Conservation (phyloP, 1,140 invertebrate genomes). For the Aporrectodea caliginosa region DNA sequence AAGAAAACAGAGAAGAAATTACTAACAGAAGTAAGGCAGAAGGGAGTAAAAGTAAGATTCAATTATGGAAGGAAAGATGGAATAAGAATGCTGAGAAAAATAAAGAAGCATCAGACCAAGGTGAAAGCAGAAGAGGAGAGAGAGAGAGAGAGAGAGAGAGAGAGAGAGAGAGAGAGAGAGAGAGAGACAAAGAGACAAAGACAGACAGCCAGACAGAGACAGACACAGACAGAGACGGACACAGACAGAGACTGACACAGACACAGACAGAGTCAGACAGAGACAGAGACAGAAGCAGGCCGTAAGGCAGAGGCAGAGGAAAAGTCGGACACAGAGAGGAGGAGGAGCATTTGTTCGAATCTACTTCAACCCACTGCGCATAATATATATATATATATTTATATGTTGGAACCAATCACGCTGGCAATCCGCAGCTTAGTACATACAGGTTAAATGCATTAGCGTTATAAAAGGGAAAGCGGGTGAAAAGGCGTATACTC, state of each 20-base stretch:
- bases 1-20: background rate
- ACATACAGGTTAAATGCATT: no score
- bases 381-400: no score
- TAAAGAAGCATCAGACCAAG: background rate
- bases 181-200: background rate
- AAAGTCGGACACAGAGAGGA: background rate
- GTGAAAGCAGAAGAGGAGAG: background rate
- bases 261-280: background rate
- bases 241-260: background rate
- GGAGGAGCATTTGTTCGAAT: no score
- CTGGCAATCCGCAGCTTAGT: no score
- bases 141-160: background rate
- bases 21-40: background rate
- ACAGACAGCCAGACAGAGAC: background rate
- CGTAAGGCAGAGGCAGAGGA: background rate
- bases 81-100: background rate
- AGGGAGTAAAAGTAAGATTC: background rate
- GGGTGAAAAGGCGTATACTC: no score
- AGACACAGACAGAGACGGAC: no score
- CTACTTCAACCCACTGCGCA: no score
- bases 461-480: no score
- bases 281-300: no score
- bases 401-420: no score
- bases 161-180: background rate
- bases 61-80: background rate